Base-by-base conservation (phyloP, 2,888 invertebrate genomes). In the Meloe dianella region DNA sequence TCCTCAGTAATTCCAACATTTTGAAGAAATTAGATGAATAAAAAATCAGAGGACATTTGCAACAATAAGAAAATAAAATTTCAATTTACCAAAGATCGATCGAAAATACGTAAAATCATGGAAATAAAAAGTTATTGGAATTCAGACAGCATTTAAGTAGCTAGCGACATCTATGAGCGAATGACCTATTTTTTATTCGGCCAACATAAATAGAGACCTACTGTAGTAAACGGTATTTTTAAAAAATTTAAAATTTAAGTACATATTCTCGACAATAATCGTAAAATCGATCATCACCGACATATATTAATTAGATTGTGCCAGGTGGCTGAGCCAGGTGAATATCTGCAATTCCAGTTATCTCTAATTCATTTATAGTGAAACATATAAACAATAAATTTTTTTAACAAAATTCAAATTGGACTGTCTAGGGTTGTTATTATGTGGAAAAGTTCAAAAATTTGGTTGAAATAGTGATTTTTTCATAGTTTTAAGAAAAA, bases 321-420 rank as follows among this genome's bases (percentile, higher is more conserved):
- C 79, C 79, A 80, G 79, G 79, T 80, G 78, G 79, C 73, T 73
- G 70, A 75, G 70, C 67, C 76, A 74, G 75, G 76, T 77, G 75
- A 74, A 69, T 74, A 76, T 75, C 72, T 65, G 67, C 70, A 69
- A 62, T 68, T 64, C 56, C 32, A 65, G 67, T 72, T 71, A 71
- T 71, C 70, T 70, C 51, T 60, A 62, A 63, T 61, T 20, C 27
- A 56, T n/a, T 35, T 60, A 58, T 56, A 17, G 41, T 32, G 64
- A 35, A 24, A 63, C 20, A 20, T 47, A 47, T 47, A 57, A 63
- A 63, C 51, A 51, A 61, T 24, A 10, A 51, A 61, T 54, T 61
- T 61, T 17, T n/a, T n/a, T n/a, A n/a, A 32, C 10, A 32, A 32
- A 32, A 32, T 5, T 32, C 7, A 41, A n/a, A 41, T 17, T 14